Evolutionary conservation across 2,797 vertebrate genomes (phyloP).

Genomic region (Spinibarbus caldwelli): DNA sequence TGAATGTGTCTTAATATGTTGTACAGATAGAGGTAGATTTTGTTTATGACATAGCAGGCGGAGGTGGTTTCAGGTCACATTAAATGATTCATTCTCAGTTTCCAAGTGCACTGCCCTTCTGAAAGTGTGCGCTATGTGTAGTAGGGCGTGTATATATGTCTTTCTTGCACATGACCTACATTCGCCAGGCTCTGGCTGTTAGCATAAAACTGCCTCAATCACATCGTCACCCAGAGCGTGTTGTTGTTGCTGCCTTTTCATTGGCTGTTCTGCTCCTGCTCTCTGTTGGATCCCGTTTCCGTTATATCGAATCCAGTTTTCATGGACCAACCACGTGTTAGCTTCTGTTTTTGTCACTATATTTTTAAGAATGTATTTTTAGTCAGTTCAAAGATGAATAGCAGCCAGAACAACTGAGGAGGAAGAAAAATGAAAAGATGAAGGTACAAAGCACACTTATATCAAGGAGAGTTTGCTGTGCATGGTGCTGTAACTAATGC

Average conservation of each 20-base stretch:
- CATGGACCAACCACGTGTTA: constrained; percentile 6
- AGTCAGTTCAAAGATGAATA: neutral
- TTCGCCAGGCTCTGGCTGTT: constrained; percentile 77
- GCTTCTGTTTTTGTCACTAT: neutral
- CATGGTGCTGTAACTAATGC: constrained; percentile 73
- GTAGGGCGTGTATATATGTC: constrained; percentile 40
- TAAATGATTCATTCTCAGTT: constrained; percentile 18
- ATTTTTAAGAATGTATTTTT: constrained; percentile 2
- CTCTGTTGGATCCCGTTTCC: constrained; percentile 73
- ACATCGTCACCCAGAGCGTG: constrained; percentile 78
- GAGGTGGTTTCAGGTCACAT: constrained; percentile 4
- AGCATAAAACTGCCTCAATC: constrained; percentile 79
- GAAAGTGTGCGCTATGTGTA: constrained; percentile 10
- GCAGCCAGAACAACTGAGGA: neutral
- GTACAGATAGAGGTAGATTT: neutral
- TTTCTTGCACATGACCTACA: constrained; percentile 77
- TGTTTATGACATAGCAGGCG: neutral
- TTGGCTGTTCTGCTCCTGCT: no score
- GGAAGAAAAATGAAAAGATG: constrained; percentile 3
- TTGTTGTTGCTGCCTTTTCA: constrained; percentile 68
- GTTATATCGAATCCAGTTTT: constrained; percentile 17
- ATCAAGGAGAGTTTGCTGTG: constrained; percentile 71
- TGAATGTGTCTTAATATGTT: neutral
- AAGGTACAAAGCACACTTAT: constrained; percentile 53
- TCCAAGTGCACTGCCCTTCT: neutral